phyloP scores from a whole-genome alignment of 1,140 invertebrate species.

The Hylaeus anthracinus region DNA sequence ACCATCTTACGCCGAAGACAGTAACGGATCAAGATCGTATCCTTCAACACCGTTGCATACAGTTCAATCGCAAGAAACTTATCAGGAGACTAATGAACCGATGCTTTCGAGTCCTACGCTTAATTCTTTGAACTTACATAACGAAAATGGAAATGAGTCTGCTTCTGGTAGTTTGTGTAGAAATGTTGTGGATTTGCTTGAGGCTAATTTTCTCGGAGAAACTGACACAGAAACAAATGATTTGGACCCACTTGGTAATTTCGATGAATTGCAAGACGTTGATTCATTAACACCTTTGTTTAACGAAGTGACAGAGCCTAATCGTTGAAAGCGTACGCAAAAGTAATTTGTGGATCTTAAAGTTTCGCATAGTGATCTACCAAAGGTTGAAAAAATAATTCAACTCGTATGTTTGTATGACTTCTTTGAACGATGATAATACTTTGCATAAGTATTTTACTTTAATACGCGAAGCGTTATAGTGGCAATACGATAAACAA shows the following conservation, averaged over 20 bases:
- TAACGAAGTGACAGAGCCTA: conserved; percentile 78
- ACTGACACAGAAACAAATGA: conserved; percentile 72
- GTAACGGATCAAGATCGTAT: conserved; percentile 76
- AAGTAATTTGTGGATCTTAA: conserved; percentile 39
- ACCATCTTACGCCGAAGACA: conserved; percentile 69
- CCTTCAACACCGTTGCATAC: conserved; percentile 77
- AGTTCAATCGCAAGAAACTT: conserved; percentile 66
- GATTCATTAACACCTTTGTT: conserved; percentile 78
- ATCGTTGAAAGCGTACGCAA: conserved; percentile 67
- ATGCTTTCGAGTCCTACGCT: conserved; percentile 78
- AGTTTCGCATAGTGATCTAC: conserved; percentile 47
- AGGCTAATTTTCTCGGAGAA: conserved; percentile 72
- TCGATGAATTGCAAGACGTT: conserved; percentile 78
- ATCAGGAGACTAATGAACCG: conserved; percentile 75
- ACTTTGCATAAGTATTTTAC: conserved; percentile 42
- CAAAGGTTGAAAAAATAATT: conserved; percentile 42
- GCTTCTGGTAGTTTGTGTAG: conserved; percentile 62
- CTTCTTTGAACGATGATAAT: conserved; percentile 12
- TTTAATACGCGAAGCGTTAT: conserved; percentile 36
- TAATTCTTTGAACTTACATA: conserved; percentile 74
- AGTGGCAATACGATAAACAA: conserved; percentile 13
- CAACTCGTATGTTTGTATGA: conserved; percentile 27
- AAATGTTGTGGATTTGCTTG: conserved; percentile 76
- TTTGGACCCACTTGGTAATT: conserved; percentile 74
- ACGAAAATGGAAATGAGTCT: conserved; percentile 47